Base-by-base conservation (phyloP, 2,797 vertebrate genomes). In the Enteromius trimaculatus region DNA sequence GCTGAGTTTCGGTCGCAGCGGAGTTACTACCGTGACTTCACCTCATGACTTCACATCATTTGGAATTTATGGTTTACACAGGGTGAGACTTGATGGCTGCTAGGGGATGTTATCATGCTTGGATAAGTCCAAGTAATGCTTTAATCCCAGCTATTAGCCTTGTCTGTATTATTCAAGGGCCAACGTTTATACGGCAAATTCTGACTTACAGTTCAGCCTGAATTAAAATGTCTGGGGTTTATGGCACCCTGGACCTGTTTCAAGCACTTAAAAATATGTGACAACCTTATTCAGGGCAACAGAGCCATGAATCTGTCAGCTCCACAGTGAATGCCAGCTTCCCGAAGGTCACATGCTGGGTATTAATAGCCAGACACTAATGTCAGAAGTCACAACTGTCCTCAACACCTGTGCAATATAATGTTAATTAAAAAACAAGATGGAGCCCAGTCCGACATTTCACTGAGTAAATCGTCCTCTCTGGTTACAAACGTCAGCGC, bases 211-310 rank as follows among this genome's bases (percentile, higher is more conserved):
- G 91, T 89, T 91, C 89, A 78, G 84, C 86, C 87, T 85, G 87
- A 88, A 91, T 89, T 92, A 86, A 88, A 87, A 88, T 91, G 88
- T 88, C 87, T 81, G 87, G 88, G 90, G 88, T 91, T 90, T 90
- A 90, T 88, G 89, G 86, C 77, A 90, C 85, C 83, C 82, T 92
- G 92, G 90, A 88, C 86, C 81, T 76, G 88, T 90, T 89, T 92
- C 90, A 91, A 75, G 88, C 86, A 86, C 84, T 89, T 89, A 88
- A 92, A 83, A 83, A 87, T 86, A 88, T 86, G 88, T 83, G 90
- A 91, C 90, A 90, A 88, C 88, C 89, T 89, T 90, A 90, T 92
- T 92, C 89, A 86, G 81, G 89, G 89, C 91, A 86, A 84, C 89
- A 86, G 78, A 77, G 80, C 88, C 83, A 89, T 86, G 70, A 93